A percentile compares a stretch with the other conserved stretches of the same genome.
These are phyloP conservation scores for Coryphaenoides rupestris DNA, from an alignment of 2,113 vertebrate genomes.

Conservation along the genomic window DNA sequence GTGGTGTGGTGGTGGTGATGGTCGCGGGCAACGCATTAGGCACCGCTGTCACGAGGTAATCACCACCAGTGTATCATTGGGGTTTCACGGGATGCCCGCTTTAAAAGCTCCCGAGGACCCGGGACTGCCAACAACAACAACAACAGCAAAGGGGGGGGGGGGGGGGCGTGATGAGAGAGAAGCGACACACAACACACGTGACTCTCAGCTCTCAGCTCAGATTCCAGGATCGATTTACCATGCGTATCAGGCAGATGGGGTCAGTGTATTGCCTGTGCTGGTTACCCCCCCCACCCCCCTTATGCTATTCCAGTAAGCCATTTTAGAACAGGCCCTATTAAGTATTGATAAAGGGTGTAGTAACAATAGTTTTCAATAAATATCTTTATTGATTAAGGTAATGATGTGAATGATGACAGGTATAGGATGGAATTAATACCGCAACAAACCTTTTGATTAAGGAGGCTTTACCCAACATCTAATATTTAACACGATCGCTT, in stretches of 20 bases:
- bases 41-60: slow-evolving; percentile 34
- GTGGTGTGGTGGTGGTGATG: background rate
- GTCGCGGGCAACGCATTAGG: background rate
- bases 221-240: background rate
- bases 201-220: background rate
- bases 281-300: background rate
- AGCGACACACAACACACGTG: slow-evolving; percentile 20
- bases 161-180: slow-evolving; percentile 11
- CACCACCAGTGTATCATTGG: slow-evolving; percentile 33
- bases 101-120: background rate
- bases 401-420: no score
- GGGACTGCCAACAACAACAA: background rate
- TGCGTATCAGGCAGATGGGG: background rate
- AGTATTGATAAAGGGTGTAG: no score
- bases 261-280: background rate
- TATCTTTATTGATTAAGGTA: no score
- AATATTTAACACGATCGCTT: no score
- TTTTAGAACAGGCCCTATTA: no score
- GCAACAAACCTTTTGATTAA: no score
- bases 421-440: no score
- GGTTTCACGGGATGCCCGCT: background rate
- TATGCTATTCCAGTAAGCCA: no score
- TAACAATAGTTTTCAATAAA: no score
- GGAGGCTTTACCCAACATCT: no score
- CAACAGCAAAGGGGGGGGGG: no score